Evolutionary conservation across 2,113 vertebrate genomes (phyloP).

Genomic region (Shinisaurus crocodilurus): DNA sequence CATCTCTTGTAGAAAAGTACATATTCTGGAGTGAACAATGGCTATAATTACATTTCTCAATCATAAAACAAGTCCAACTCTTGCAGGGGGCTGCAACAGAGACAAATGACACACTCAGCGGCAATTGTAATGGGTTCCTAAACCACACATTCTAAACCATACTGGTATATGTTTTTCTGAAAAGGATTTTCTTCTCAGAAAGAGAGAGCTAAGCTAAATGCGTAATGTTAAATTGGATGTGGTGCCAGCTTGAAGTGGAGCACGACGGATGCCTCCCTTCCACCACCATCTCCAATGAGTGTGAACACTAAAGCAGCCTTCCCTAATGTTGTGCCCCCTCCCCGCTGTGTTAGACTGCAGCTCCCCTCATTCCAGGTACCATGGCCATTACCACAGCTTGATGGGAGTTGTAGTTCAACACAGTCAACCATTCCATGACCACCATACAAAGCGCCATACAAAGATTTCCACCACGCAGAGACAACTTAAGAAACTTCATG

Average conservation of each 20-base stretch:
- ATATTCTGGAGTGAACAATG: neutral
- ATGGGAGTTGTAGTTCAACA: too few relatives aligned
- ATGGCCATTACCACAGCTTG: too few relatives aligned
- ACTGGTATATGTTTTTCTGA: neutral
- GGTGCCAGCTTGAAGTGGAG: neutral
- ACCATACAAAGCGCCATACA: too few relatives aligned
- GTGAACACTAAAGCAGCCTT: neutral
- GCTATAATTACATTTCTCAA: neutral
- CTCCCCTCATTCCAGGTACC: too few relatives aligned
- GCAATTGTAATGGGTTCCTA: slow-evolving; percentile 12
- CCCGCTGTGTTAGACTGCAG: too few relatives aligned
- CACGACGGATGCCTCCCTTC: neutral
- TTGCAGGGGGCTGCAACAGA: neutral
- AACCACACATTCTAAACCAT: accelerated
- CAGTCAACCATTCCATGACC: neutral
- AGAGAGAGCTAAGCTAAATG: neutral
- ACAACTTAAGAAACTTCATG: neutral
- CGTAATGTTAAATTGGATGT: neutral
- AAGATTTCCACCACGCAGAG: neutral
- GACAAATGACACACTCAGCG: slow-evolving; percentile 28
- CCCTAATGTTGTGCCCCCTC: too few relatives aligned
- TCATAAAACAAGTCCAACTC: slow-evolving; percentile 13
- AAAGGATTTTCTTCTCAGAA: neutral
- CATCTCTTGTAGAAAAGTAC: slow-evolving; percentile 10
- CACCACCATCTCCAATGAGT: neutral